Conservation (phyloP, 2,113 vertebrate species). For the Setophaga coronata region DNA sequence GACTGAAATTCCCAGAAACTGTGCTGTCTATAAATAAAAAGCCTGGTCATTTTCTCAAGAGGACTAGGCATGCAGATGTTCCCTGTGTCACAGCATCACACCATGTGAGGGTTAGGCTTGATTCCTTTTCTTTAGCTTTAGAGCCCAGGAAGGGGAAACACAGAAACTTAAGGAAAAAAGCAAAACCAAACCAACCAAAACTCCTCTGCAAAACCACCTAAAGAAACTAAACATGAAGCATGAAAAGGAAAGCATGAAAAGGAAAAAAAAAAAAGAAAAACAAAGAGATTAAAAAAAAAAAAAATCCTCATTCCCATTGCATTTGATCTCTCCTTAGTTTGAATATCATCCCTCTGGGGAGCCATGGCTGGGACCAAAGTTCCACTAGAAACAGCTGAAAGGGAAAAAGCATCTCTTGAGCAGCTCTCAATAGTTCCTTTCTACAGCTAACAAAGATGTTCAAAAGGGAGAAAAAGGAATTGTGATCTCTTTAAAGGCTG, state of each 20-base stretch:
- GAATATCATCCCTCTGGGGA: background rate
- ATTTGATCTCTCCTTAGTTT: background rate
- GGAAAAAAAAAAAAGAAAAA: background rate
- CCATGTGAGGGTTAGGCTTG: background rate
- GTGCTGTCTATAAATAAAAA: background rate
- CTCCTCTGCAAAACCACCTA: background rate
- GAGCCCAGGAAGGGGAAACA: background rate
- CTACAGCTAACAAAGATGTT: background rate
- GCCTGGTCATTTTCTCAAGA: background rate
- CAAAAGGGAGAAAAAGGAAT: background rate
- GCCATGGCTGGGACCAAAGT: background rate
- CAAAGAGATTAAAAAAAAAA: fast-evolving
- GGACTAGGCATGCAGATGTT: background rate
- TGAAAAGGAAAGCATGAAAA: background rate
- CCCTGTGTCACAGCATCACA: background rate
- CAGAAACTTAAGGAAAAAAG: background rate
- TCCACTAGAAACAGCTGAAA: background rate
- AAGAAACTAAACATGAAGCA: background rate
- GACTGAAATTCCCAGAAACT: background rate
- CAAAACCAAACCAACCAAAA: background rate
- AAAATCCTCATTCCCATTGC: background rate
- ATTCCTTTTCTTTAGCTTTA: background rate
- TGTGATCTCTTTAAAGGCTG: background rate
- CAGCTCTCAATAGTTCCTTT: background rate
- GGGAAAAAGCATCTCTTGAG: background rate